Percentiles rank a stretch among this genome's conserved stretches.
These are phyloP conservation scores for Lordiphosa collinella DNA, from an alignment of 1,140 invertebrate genomes.

Conservation along the genomic window DNA sequence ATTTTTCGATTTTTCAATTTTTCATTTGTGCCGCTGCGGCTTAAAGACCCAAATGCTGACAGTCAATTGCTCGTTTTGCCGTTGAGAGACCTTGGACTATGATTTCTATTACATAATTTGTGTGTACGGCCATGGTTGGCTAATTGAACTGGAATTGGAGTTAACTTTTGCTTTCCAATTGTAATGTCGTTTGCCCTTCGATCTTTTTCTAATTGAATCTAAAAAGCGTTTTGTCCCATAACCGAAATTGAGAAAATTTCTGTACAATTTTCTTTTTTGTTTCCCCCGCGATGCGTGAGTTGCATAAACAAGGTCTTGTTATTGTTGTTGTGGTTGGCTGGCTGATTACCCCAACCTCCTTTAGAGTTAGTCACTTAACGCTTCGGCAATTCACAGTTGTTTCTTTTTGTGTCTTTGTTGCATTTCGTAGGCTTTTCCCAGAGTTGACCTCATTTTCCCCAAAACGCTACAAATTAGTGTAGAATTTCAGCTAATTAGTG, in stretches of 20 bases:
- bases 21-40: conserved; percentile 27
- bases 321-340: conserved; percentile 43
- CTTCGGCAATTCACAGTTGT: conserved; percentile 53
- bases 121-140: conserved; percentile 51
- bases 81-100: conserved; percentile 52
- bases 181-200: conserved; percentile 23
- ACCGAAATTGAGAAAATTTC: conserved; percentile 46
- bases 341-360: conserved; percentile 41
- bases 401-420: conserved; percentile 28
- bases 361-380: conserved; percentile 53
- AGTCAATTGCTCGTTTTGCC: conserved; percentile 35
- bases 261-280: conserved; percentile 46
- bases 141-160: conserved; percentile 62
- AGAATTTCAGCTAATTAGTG: conserved; percentile 56
- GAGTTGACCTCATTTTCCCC: conserved; percentile 56
- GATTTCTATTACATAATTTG: conserved; percentile 62
- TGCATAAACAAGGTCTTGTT: conserved; percentile 59
- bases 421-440: conserved; percentile 40
- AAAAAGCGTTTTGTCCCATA: conserved; percentile 34
- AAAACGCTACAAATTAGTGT: conserved; percentile 45
- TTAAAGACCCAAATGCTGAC: conserved; percentile 57
- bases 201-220: conserved; percentile 47
- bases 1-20: conserved; percentile 33
- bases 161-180: conserved; percentile 5
- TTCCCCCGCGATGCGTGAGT: conserved; percentile 45